Evolutionary conservation across 2,797 vertebrate genomes (phyloP).

Genomic region (Hirundo rustica): DNA sequence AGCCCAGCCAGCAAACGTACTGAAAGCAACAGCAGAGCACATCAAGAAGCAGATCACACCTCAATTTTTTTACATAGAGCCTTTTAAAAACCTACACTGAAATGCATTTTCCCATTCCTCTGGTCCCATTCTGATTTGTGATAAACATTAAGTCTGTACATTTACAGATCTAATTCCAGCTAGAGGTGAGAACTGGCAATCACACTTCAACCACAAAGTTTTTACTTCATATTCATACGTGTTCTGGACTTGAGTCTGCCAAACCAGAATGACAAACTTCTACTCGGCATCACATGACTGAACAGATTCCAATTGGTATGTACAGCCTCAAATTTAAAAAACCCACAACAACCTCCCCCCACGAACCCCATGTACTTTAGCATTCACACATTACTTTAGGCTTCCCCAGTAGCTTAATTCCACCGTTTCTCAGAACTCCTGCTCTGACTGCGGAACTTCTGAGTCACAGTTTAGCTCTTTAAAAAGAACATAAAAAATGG

Average conservation of each 20-base stretch:
- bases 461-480: neutral
- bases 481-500: neutral
- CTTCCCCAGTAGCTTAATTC: neutral
- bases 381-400: neutral
- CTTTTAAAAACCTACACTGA: neutral
- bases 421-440: neutral
- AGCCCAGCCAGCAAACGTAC: neutral
- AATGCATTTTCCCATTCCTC: neutral
- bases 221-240: neutral
- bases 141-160: neutral
- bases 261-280: neutral
- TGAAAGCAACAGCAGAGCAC: neutral
- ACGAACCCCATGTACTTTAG: neutral
- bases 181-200: neutral
- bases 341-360: neutral
- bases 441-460: neutral
- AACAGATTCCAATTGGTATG: neutral
- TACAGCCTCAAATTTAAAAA: neutral
- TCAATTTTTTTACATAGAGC: neutral
- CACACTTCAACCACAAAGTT: neutral
- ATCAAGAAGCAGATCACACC: neutral
- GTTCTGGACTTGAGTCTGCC: neutral
- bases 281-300: neutral
- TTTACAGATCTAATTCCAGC: rapidly evolving
- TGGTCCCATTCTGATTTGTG: neutral